Conservation (phyloP, 2,113 vertebrate species). For the Scartelaos histophorus region DNA sequence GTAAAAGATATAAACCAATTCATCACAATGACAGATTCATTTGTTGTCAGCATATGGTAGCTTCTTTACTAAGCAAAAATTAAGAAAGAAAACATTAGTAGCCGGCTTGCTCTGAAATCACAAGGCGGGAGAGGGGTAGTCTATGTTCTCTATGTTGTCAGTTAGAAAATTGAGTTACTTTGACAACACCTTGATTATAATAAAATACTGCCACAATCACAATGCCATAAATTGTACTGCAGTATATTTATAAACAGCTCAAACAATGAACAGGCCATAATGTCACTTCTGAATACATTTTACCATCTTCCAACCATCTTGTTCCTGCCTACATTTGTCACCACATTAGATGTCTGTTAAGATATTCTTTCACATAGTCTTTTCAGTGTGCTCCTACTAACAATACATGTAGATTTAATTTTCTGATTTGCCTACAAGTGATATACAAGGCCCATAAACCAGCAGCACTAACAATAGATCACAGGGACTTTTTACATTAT, state of each 20-base stretch:
- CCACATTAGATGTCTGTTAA: neutral
- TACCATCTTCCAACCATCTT: neutral
- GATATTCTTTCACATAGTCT: constrained; percentile 3
- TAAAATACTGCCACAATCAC: neutral
- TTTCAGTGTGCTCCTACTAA: neutral
- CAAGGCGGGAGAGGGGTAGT: neutral
- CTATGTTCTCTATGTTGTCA: neutral
- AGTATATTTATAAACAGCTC: neutral
- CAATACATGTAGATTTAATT: neutral
- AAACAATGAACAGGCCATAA: neutral
- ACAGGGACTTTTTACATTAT: constrained; percentile 21
- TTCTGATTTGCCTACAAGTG: constrained; percentile 12
- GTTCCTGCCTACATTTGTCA: neutral
- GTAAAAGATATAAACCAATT: too few species aligned
- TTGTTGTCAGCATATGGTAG: neutral
- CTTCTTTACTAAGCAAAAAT: neutral
- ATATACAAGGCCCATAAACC: constrained; percentile 13
- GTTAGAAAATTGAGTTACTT: neutral
- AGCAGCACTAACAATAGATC: constrained; percentile 30
- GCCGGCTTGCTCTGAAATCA: neutral
- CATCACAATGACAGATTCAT: too few species aligned
- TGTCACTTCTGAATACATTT: neutral
- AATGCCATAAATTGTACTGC: neutral
- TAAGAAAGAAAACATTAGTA: neutral
- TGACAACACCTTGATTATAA: neutral